Conservation (phyloP, 2,797 vertebrate species). For the Sarcophilus harrisii region DNA sequence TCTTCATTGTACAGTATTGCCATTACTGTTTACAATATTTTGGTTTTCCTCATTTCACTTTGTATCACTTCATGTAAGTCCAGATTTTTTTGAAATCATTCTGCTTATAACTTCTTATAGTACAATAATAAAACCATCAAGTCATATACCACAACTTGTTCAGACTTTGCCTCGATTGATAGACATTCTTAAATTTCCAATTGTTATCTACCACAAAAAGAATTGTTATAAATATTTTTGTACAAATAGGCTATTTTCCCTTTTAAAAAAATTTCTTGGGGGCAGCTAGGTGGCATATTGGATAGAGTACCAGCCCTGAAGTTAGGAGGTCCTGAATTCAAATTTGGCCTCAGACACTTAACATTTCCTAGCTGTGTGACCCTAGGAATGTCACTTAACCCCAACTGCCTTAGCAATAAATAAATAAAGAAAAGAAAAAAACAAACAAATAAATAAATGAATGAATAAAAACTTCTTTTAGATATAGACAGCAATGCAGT, state of each 20-base stretch:
- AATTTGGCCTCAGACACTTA: too few species aligned
- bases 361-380: too few species aligned
- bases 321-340: too few species aligned
- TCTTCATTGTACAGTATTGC: not conserved
- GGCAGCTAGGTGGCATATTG: too few species aligned
- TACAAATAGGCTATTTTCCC: not conserved
- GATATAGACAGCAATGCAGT: too few species aligned
- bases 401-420: too few species aligned
- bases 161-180: not conserved
- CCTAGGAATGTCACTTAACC: too few species aligned
- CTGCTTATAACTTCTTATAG: not conserved
- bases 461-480: too few species aligned
- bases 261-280: too few species aligned
- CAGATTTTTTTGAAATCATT: not conserved
- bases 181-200: not conserved
- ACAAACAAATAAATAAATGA: too few species aligned
- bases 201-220: not conserved
- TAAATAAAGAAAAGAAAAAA: too few species aligned
- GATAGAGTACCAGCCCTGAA: too few species aligned
- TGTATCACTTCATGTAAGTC: not conserved
- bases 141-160: not conserved
- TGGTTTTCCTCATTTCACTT: not conserved
- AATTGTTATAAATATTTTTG: not conserved
- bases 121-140: not conserved
- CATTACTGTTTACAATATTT: not conserved